Conservation (phyloP, 1,140 invertebrate genomes). For the Neodiprion lecontei region DNA sequence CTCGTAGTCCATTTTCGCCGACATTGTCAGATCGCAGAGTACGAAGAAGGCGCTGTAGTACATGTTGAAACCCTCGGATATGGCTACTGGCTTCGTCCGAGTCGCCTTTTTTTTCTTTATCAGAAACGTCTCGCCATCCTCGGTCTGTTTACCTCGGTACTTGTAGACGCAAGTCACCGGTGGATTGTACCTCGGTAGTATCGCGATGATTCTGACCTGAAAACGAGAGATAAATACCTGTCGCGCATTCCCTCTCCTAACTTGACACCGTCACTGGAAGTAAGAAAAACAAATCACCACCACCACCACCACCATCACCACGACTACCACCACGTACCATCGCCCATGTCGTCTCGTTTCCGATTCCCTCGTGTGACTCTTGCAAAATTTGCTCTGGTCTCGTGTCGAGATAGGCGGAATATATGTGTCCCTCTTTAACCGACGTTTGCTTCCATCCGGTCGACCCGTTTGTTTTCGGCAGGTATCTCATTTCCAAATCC, state of each 20-base stretch:
- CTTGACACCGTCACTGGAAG: neutral
- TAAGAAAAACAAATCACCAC: constrained; percentile 1
- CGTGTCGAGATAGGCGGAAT: constrained; percentile 34
- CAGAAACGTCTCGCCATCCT: neutral
- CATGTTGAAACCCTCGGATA: constrained; percentile 35
- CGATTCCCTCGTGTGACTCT: constrained; percentile 20
- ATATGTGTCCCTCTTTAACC: constrained; percentile 22
- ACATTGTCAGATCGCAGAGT: constrained; percentile 29
- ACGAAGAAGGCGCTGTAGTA: constrained; percentile 31
- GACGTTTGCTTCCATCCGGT: constrained; percentile 27
- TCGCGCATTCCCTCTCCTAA: no score
- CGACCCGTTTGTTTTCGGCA: constrained; percentile 18
- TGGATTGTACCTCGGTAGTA: constrained; percentile 21
- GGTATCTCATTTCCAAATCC: constrained; percentile 33
- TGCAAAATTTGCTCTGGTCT: constrained; percentile 33
- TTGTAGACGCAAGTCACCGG: constrained; percentile 27
- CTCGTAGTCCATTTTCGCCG: constrained; percentile 3
- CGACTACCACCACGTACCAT: constrained; percentile 24
- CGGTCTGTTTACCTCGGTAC: constrained; percentile 8
- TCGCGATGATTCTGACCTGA: constrained; percentile 29
- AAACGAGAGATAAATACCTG: neutral
- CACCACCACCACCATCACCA: no score
- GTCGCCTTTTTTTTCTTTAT: constrained; percentile 20
- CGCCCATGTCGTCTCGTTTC: constrained; percentile 28
- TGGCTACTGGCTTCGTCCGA: constrained; percentile 22